Conservation (phyloP, 2,113 vertebrate species). For the Halcyon senegalensis region DNA sequence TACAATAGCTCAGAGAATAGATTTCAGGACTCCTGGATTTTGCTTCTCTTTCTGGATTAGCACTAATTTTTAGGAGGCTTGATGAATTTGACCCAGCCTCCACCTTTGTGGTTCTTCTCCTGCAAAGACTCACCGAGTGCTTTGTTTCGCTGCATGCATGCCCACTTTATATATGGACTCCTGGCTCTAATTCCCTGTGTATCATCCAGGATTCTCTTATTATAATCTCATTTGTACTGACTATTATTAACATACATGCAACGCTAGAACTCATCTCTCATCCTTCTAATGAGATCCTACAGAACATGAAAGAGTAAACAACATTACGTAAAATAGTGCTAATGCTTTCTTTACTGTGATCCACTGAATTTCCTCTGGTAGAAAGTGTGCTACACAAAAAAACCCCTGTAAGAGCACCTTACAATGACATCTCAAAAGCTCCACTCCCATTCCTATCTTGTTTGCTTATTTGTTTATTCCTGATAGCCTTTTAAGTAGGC, state of each 20-base stretch:
- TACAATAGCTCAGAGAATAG: neutral
- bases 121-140: neutral
- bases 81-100: neutral
- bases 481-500: neutral
- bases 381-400: neutral
- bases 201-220: neutral
- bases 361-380: neutral
- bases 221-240: constrained; percentile 34
- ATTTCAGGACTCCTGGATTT: neutral
- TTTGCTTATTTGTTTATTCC: neutral
- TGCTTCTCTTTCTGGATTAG: neutral
- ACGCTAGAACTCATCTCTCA: neutral
- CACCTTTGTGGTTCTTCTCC: neutral
- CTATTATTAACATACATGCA: constrained; percentile 12
- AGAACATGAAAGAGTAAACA: constrained; percentile 11
- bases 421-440: neutral
- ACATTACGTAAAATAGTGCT: neutral
- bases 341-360: neutral
- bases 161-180: neutral
- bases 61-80: neutral
- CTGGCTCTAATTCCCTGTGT: neutral
- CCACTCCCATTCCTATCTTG: neutral
- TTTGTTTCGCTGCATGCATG: neutral
- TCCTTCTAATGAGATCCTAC: neutral
- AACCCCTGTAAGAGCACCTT: neutral